Percentiles rank a stretch among this genome's conserved stretches.
Evolutionary conservation across 2,113 vertebrate species (phyloP).

Genomic region (Cisticola juncidis): DNA sequence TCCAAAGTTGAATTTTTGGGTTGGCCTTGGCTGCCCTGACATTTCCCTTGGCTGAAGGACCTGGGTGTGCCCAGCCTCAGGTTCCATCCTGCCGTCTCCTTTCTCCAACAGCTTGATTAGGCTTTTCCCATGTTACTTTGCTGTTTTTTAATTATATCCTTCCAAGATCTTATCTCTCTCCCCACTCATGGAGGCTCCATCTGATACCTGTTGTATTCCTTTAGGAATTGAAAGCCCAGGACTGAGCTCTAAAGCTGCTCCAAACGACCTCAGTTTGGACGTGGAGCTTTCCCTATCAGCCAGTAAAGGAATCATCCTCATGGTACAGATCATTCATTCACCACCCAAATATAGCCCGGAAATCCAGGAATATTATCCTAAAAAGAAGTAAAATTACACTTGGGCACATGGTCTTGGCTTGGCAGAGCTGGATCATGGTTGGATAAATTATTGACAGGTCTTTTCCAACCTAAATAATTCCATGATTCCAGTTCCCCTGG

Average conservation of each 20-base stretch:
- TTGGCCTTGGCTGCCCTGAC: background rate
- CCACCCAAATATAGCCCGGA: background rate
- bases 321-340: too few species aligned
- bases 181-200: background rate
- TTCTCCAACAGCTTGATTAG: background rate
- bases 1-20: background rate
- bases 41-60: background rate
- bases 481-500: background rate
- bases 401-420: background rate
- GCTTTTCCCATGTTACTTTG: background rate
- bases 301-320: background rate
- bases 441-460: background rate
- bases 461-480: background rate
- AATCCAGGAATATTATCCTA: background rate
- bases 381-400: background rate
- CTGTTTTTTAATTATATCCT: background rate
- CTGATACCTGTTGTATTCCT: background rate
- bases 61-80: rapidly evolving
- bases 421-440: background rate
- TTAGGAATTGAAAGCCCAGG: background rate
- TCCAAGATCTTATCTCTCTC: background rate
- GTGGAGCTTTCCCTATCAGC: background rate
- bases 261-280: background rate
- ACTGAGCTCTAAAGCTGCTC: background rate
- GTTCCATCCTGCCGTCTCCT: background rate